Evolutionary conservation across 2,888 invertebrate species (phyloP).

Genomic region (Netelia melanura): DNA sequence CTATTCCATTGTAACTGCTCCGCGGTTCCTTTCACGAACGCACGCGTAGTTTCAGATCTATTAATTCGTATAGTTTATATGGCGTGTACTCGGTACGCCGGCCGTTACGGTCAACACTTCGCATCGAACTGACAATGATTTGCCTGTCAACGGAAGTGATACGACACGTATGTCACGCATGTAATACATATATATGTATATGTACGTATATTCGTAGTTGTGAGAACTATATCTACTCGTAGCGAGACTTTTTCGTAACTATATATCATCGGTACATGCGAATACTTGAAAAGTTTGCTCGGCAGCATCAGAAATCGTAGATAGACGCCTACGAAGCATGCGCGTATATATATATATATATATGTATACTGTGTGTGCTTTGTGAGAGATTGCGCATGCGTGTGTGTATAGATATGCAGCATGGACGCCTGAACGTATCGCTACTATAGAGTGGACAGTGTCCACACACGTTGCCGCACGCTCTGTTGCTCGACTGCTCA

Average conservation of each 20-base stretch:
- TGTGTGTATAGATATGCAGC: not conserved
- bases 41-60: constrained; percentile 32
- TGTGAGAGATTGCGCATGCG: not conserved
- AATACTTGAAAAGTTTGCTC: constrained; percentile 54
- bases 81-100: constrained; percentile 27
- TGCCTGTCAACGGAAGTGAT: constrained; percentile 78
- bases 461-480: constrained; percentile 16
- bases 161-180: constrained; percentile 67
- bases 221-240: constrained; percentile 38
- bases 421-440: not conserved
- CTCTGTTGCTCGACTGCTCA: constrained; percentile 36
- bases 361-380: not conserved
- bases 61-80: constrained; percentile 14
- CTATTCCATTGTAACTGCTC: constrained; percentile 33
- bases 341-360: not conserved
- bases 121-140: constrained; percentile 75
- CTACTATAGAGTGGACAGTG: not conserved
- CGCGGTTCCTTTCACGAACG: constrained; percentile 27
- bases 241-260: constrained; percentile 48
- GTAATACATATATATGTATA: constrained; percentile 18
- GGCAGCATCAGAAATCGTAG: constrained; percentile 50
- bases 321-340: constrained; percentile 53
- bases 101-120: constrained; percentile 68
- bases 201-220: not conserved
- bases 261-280: constrained; percentile 45